Evolutionary conservation across 2,113 vertebrate species (phyloP).

Genomic region (Ahaetulla prasina): DNA sequence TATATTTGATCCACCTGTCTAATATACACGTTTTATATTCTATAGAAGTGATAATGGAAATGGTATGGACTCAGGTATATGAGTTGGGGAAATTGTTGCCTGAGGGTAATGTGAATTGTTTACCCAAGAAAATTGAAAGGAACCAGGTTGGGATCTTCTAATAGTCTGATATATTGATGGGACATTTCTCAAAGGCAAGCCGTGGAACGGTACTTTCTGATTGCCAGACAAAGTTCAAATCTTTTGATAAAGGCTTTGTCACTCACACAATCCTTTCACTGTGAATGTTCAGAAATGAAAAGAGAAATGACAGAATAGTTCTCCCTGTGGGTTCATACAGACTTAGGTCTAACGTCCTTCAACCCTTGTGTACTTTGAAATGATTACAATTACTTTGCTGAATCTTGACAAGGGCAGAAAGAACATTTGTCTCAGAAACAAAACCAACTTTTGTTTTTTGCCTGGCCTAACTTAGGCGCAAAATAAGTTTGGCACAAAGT

Average conservation of each 20-base stretch:
- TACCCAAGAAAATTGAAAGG: background rate
- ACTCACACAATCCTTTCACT: background rate
- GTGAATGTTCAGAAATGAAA: background rate
- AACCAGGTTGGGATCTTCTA: background rate
- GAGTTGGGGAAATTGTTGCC: background rate
- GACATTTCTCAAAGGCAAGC: background rate
- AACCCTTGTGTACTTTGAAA: background rate
- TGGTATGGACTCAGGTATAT: background rate
- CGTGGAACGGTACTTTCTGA: background rate
- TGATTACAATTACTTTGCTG: background rate
- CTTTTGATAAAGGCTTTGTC: background rate
- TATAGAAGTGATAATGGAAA: background rate
- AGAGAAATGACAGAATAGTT: conserved; percentile 5
- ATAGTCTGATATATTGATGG: background rate
- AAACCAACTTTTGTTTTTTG: background rate
- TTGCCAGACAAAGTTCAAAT: background rate
- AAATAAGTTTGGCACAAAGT: background rate
- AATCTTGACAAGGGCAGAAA: conserved; percentile 1
- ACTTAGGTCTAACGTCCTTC: background rate
- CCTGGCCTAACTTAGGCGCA: too few species aligned
- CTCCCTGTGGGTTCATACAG: background rate
- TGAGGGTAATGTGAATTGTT: background rate
- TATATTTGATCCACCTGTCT: background rate
- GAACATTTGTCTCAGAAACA: background rate
- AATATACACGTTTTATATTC: background rate